phyloP scores from a whole-genome alignment of 1,140 invertebrate genomes.

The Lepidurus couesii region DNA sequence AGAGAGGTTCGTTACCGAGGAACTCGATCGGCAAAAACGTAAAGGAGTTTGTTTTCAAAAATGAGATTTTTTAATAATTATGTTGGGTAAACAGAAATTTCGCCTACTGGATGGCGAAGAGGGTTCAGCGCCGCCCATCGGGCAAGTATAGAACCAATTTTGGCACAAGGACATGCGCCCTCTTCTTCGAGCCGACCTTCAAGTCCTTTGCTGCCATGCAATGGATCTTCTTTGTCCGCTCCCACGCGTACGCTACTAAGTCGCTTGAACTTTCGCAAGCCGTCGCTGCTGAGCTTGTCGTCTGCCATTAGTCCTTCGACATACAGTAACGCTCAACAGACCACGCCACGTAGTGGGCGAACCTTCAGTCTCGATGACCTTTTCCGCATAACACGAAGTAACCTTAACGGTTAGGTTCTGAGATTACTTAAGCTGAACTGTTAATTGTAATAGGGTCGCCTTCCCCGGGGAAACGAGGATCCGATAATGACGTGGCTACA shows the following conservation, averaged over 20 bases:
- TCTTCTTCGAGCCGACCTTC: constrained; percentile 32
- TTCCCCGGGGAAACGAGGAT: constrained; percentile 28
- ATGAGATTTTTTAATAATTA: not conserved
- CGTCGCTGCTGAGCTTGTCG: constrained; percentile 65
- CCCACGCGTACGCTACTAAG: constrained; percentile 57
- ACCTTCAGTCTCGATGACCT: constrained; percentile 77
- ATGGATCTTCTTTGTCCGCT: constrained; percentile 33
- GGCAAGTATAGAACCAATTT: constrained; percentile 5
- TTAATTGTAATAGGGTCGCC: constrained; percentile 27
- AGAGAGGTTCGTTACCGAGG: constrained; percentile 70
- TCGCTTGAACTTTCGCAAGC: constrained; percentile 71
- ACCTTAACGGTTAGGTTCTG: constrained; percentile 16
- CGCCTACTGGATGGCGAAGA: not conserved
- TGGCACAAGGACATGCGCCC: not conserved
- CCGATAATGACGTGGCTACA: constrained; percentile 26
- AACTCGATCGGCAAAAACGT: constrained; percentile 53
- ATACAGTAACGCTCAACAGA: not conserved
- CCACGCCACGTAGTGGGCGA: constrained; percentile 44
- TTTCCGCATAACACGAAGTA: constrained; percentile 56
- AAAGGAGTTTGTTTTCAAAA: not conserved
- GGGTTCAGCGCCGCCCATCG: constrained; percentile 10
- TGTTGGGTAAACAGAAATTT: not conserved
- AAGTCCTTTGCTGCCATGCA: constrained; percentile 36
- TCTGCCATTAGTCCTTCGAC: constrained; percentile 41
- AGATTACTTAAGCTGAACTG: not conserved